Evolutionary conservation across 64 coral and sea anemone species (phyloP), one percentile per base, ranked within the genome.

Genomic region (Dendronephthya gigantea): DNA sequence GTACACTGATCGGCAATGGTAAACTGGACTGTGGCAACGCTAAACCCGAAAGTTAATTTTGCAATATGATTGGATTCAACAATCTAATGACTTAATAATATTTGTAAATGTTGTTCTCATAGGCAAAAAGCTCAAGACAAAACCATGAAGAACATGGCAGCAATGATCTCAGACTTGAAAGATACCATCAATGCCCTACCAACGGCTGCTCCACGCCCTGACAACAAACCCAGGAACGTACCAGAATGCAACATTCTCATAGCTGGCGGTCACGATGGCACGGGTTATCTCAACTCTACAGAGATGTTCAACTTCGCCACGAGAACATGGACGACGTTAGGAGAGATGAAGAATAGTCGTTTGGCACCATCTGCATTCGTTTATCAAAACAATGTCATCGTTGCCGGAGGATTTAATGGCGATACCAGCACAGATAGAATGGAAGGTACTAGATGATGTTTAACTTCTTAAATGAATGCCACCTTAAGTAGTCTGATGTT

Each of bases 361-460:
- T 79, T 79, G 29, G 72, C 72, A 34, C 72, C 72, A 28, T 79
- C 72, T 28, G 72, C 72, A 9, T 79, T 79, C 22, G 32, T 79
- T 2, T 79, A 79, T 39, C 72, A 79, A 79, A 79, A 79, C 29
- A 79, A 79, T 79, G 72, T 79, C 6, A 39, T 79, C 28, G 72
- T 79, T 19, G 36, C 72, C 14, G 72, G 72, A 19, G 72, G 72
- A 8, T 79, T 79, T 34, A 39, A 34, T 19, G 72, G 36, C 10
- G 30, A 34, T 39, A 36, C 72, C 10, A 79, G 72, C 72, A 79
- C 72, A 33, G 72, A 79, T 39, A 8, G 32, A 7, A 79, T 79
- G 72, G 72, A 79, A 79, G 32, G 72, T 36, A 79, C 37, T 19
- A 39, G 7, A 62, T n/a, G n/a, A n/a, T 62, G 0, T 62, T 62